Evolutionary conservation across 2,113 vertebrate genomes (phyloP).

Genomic region (Electrona antarctica): DNA sequence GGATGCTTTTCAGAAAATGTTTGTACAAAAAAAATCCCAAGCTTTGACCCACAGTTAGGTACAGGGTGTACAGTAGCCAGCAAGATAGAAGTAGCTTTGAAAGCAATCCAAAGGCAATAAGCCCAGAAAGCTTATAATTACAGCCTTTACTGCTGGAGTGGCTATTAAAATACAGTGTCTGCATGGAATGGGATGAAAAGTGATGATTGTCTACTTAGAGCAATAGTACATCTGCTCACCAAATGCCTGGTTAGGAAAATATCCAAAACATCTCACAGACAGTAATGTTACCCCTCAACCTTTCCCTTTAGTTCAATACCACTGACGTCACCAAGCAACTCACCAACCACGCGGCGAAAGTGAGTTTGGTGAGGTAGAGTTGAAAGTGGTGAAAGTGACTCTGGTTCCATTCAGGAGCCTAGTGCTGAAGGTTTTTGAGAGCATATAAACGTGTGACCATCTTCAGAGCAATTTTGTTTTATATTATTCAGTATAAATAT

Average conservation of each 20-base stretch:
- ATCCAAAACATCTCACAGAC: slow-evolving; percentile 27
- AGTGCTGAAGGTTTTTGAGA: too few relatives aligned
- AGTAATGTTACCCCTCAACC: slow-evolving; percentile 34
- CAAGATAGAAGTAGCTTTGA: not conserved
- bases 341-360: slow-evolving; percentile 5
- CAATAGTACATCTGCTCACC: slow-evolving; percentile 27
- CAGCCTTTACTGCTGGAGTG: slow-evolving; percentile 33
- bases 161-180: slow-evolving; percentile 14
- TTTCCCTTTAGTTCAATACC: not conserved
- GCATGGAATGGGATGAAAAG: slow-evolving; percentile 10
- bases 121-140: slow-evolving; percentile 32
- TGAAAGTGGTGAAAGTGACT: not conserved
- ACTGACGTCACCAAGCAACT: slow-evolving; percentile 18
- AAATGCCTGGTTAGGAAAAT: slow-evolving; percentile 19
- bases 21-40: not conserved
- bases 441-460: too few relatives aligned
- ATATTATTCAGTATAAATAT: too few relatives aligned
- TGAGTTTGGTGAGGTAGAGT: not conserved
- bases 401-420: too few relatives aligned
- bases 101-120: slow-evolving; percentile 6
- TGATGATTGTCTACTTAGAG: slow-evolving; percentile 9
- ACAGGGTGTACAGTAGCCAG: too few relatives aligned
- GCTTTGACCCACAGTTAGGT: too few relatives aligned
- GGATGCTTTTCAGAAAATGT: not conserved
- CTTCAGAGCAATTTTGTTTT: too few relatives aligned